Conservation (phyloP, 2,888 invertebrate species). For the Mactromeris polynyma region DNA sequence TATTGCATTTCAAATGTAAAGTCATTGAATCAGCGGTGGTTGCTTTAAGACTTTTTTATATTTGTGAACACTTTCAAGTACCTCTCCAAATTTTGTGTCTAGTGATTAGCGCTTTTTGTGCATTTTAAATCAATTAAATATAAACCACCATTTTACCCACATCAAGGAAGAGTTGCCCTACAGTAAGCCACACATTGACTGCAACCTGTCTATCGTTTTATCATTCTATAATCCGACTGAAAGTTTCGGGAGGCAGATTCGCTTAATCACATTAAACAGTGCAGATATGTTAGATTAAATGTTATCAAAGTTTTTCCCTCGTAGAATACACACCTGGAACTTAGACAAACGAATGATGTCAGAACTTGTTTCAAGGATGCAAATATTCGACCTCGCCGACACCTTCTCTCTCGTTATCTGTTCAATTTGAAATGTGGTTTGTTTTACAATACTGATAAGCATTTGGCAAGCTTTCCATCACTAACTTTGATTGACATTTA, state of each 20-base stretch:
- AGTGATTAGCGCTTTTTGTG: no score
- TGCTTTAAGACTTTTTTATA: no score
- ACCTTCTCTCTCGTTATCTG: neutral
- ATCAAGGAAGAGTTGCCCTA: neutral
- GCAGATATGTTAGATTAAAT: neutral
- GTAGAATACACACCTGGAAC: neutral
- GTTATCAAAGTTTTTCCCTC: neutral
- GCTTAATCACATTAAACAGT: neutral
- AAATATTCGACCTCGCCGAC: neutral
- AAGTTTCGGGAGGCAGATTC: neutral
- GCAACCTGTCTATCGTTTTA: neutral
- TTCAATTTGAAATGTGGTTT: conserved; percentile 32
- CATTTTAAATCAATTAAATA: neutral
- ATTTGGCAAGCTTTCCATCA: neutral
- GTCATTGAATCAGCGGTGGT: no score
- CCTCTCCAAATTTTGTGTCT: no score
- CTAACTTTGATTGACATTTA: conserved; percentile 26
- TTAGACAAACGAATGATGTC: neutral
- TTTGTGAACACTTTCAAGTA: no score
- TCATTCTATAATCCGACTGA: neutral
- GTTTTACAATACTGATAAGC: conserved; percentile 7
- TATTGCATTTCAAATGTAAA: neutral
- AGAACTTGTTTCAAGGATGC: conserved; percentile 10
- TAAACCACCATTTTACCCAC: neutral
- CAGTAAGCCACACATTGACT: neutral